Base-by-base conservation (phyloP, 2,888 invertebrate genomes). In the Dione juno region DNA sequence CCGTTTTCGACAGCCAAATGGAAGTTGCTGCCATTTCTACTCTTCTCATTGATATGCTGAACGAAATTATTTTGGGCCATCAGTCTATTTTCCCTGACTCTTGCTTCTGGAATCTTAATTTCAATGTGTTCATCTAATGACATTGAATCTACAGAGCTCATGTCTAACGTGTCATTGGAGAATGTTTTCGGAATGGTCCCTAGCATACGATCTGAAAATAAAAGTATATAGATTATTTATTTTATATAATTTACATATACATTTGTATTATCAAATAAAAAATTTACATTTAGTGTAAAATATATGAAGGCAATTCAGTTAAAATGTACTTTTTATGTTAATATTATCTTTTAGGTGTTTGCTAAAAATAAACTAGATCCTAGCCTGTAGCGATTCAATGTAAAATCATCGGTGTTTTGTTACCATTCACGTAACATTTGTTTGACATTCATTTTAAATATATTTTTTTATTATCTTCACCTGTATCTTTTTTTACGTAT, bases 101-200 rank as follows among this genome's bases (percentile, higher is more conserved):
- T 85, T 1, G 93, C 80, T 78, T 88, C 94, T 76, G 82, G 96
- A 89, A 88, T 94, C 76, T 94, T 94, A 78, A 94, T 94, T 78
- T 94, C 94, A 45, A 95, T 94, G 79, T 95, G 95, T 71, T 94
- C 94, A 77, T 94, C 94, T 70, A 92, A 81, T 0, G 95, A 95
- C 80, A 95, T 94, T 67, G 95, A 95, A 77, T 95, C 95, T 64
- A 95, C 93, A 57, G 95, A 95, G 77, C 95, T 95, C 71, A 93
- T 81, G 77, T 93, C 93, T 66, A 95, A 84, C 6, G 95, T 95
- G 77, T 95, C 95, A 77, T 95, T 95, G 76, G 94, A 94, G 83
- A 93, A 90, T 13, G 91, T 88, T 77, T 93, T 93, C 74, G 93
- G 93, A 78, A 93, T 93, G 69, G 91, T 90, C 74, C 93, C 93